Evolutionary conservation across 2,888 invertebrate species (phyloP).

Genomic region (Machimus rusticus): DNA sequence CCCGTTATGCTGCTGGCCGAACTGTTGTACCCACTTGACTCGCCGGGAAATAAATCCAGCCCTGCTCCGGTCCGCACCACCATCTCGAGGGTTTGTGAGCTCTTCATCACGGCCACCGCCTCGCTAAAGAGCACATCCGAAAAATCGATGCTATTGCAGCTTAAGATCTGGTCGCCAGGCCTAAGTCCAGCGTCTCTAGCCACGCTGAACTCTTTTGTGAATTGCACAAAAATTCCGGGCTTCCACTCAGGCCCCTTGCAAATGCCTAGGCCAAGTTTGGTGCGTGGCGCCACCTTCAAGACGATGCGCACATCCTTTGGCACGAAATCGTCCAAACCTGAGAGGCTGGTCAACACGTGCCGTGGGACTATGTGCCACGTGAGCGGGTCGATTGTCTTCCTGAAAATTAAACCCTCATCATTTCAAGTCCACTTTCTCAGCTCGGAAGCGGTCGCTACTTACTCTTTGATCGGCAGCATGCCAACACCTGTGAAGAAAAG

Average conservation of each 20-base stretch:
- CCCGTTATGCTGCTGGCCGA: slow-evolving; percentile 83
- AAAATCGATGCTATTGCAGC: slow-evolving; percentile 85
- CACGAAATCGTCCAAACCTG: slow-evolving; percentile 55
- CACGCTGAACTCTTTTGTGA: slow-evolving; percentile 87
- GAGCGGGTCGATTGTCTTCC: slow-evolving; percentile 77
- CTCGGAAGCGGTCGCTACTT: slow-evolving; percentile 65
- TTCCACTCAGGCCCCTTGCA: slow-evolving; percentile 87
- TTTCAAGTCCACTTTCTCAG: neutral
- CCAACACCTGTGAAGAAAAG: slow-evolving; percentile 79
- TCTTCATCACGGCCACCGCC: slow-evolving; percentile 83
- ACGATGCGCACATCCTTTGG: slow-evolving; percentile 76
- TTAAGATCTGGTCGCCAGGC: slow-evolving; percentile 90
- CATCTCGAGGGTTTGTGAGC: slow-evolving; percentile 77
- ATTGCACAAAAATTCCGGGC: slow-evolving; percentile 88
- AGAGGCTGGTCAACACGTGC: slow-evolving; percentile 42
- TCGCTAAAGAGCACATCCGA: slow-evolving; percentile 81
- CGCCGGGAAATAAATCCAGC: slow-evolving; percentile 79
- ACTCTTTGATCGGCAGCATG: slow-evolving; percentile 94
- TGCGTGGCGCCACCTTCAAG: slow-evolving; percentile 81
- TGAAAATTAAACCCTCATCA: slow-evolving; percentile 56
- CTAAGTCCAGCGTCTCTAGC: slow-evolving; percentile 87
- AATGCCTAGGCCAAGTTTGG: slow-evolving; percentile 86
- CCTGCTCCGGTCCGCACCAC: slow-evolving; percentile 80
- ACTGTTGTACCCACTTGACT: slow-evolving; percentile 84
- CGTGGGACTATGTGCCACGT: slow-evolving; percentile 81